Conservation (phyloP, 2,797 vertebrate species). For the Malacoraja senta region DNA sequence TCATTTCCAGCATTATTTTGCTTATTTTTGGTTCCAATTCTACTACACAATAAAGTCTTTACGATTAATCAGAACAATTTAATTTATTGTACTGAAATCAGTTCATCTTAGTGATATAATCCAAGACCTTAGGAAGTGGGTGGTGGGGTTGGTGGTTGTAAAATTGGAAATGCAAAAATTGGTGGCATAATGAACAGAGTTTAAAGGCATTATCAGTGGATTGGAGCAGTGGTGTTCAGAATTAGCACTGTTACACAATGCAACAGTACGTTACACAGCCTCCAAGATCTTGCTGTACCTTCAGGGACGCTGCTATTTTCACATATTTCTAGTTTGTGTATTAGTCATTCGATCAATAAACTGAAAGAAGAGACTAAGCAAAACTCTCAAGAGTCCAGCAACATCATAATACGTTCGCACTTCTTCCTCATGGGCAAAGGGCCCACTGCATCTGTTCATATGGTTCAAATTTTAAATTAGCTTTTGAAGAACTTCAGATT, state of each 20-base stretch:
- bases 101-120: background rate
- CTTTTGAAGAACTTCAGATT: conserved; percentile 2
- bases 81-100: background rate
- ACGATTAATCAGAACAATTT: background rate
- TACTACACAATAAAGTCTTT: background rate
- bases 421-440: background rate
- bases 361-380: conserved; percentile 14
- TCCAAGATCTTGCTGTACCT: conserved; percentile 7
- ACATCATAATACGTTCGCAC: background rate
- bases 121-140: background rate
- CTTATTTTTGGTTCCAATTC: background rate
- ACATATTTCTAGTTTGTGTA: background rate
- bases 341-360: conserved; percentile 27
- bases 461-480: conserved; percentile 11
- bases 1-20: background rate
- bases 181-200: too few relatives aligned
- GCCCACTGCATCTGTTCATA: background rate
- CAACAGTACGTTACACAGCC: background rate
- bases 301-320: background rate
- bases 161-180: background rate
- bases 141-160: background rate
- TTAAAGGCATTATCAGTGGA: background rate
- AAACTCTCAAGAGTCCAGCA: background rate
- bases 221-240: background rate
- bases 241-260: background rate